These are phyloP conservation scores for Turdus rufiventris DNA, from an alignment of 2,113 vertebrate genomes.

Conservation along the genomic window DNA sequence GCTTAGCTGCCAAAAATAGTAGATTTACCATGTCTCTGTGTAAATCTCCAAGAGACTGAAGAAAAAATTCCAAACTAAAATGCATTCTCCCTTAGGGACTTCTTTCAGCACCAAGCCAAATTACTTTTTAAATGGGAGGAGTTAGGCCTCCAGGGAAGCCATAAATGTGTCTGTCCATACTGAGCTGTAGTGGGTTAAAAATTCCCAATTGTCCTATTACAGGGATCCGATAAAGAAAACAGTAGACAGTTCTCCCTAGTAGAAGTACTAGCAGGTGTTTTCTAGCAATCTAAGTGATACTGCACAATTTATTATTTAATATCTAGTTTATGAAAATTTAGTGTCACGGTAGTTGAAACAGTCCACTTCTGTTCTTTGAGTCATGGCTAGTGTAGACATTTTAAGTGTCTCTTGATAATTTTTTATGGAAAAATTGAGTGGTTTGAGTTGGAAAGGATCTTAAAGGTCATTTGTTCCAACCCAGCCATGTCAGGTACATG, in stretches of 20 bases:
- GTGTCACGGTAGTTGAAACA: neutral
- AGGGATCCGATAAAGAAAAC: neutral
- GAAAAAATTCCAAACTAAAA: neutral
- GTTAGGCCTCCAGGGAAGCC: neutral
- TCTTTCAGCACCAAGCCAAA: neutral
- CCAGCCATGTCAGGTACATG: no score
- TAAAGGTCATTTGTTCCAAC: neutral
- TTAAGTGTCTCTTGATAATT: neutral
- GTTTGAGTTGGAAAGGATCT: neutral
- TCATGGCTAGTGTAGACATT: neutral
- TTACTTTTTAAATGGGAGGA: neutral
- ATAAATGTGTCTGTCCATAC: neutral
- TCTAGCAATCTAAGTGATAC: neutral
- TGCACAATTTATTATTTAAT: neutral
- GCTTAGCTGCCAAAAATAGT: neutral
- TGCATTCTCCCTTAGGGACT: neutral
- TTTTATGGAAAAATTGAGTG: neutral
- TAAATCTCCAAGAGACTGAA: neutral
- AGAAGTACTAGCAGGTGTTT: neutral
- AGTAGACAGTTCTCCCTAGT: neutral
- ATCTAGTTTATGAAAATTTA: neutral
- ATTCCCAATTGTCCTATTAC: neutral
- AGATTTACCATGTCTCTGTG: neutral
- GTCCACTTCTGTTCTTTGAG: neutral
- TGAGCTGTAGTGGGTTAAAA: neutral